Percentiles rank a stretch among this genome's conserved stretches.
phyloP scores from a whole-genome alignment of 2,888 invertebrate species.

The Scaptomyza flava region DNA sequence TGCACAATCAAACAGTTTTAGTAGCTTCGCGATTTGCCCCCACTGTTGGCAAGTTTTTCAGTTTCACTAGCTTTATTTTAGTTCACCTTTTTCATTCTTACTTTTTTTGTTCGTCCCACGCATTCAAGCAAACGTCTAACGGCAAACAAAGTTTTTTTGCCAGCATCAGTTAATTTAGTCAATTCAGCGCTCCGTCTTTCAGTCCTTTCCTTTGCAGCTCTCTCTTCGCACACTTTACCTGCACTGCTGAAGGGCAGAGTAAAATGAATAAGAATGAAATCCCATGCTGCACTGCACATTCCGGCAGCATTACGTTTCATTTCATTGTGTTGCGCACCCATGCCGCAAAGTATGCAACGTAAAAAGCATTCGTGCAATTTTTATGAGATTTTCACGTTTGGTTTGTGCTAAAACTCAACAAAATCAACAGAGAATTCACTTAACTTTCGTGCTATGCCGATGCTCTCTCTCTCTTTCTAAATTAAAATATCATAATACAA shows the following conservation, averaged over 20 bases:
- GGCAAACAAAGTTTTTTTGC: constrained; percentile 75
- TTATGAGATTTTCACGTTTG: constrained; percentile 47
- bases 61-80: constrained; percentile 36
- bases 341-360: constrained; percentile 43
- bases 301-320: constrained; percentile 67
- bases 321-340: constrained; percentile 37
- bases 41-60: constrained; percentile 27
- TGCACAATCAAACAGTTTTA: constrained; percentile 72
- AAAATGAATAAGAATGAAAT: constrained; percentile 9
- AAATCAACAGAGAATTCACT: constrained; percentile 72
- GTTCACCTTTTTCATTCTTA: constrained; percentile 1
- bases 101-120: constrained; percentile 16
- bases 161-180: constrained; percentile 75
- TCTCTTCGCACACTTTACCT: too few species aligned
- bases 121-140: constrained; percentile 67
- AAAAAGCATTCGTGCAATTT: constrained; percentile 49
- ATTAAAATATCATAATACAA: constrained; percentile 68
- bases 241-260: constrained; percentile 2
- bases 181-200: constrained; percentile 60
- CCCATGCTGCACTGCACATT: constrained; percentile 50
- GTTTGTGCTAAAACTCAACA: constrained; percentile 51
- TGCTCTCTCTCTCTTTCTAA: constrained; percentile 22
- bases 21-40: constrained; percentile 31
- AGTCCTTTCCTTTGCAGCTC: background rate
- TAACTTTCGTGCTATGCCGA: constrained; percentile 43